Evolutionary conservation across 2,888 invertebrate genomes (phyloP).

Genomic region (Mesorhabditis spiculigera): DNA sequence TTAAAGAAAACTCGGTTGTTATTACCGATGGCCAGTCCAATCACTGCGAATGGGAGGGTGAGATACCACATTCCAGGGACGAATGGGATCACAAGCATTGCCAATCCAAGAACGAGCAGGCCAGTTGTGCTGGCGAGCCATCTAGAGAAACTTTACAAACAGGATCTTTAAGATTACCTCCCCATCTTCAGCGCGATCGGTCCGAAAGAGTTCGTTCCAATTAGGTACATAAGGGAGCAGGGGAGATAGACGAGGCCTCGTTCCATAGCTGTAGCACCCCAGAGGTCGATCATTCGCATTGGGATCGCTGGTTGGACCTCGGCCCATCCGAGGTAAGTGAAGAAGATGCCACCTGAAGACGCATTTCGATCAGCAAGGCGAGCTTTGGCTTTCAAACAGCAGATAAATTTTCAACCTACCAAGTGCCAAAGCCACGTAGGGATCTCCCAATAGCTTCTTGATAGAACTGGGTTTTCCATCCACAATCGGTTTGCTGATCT

Average conservation of each 20-base stretch:
- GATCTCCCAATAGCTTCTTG: conserved; percentile 80
- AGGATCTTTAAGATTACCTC: not conserved
- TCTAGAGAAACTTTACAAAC: conserved; percentile 60
- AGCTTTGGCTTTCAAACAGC: too few relatives aligned
- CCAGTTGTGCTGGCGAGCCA: conserved; percentile 91
- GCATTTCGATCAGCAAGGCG: not conserved
- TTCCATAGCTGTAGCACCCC: not conserved
- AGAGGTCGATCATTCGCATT: conserved; percentile 92
- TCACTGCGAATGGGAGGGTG: conserved; percentile 87
- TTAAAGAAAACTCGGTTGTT: too few relatives aligned
- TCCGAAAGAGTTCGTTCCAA: conserved; percentile 91
- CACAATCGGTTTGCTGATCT: conserved; percentile 76
- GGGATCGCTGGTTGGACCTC: conserved; percentile 97
- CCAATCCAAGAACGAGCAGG: conserved; percentile 82
- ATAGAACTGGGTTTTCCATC: conserved; percentile 78
- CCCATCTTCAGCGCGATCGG: conserved; percentile 93
- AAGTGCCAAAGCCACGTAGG: conserved; percentile 90
- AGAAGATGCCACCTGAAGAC: conserved; percentile 67
- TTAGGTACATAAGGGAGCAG: conserved; percentile 87
- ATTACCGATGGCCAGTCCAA: conserved; percentile 88
- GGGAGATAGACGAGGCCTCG: conserved; percentile 81
- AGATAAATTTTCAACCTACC: conserved; percentile 66
- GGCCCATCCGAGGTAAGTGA: conserved; percentile 96
- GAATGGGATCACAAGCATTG: conserved; percentile 85
- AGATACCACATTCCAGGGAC: conserved; percentile 83